A percentile compares a stretch with the other conserved stretches of the same genome.
These are phyloP conservation scores for Volucella zonaria DNA, from an alignment of 2,888 invertebrate species.

Conservation along the genomic window DNA sequence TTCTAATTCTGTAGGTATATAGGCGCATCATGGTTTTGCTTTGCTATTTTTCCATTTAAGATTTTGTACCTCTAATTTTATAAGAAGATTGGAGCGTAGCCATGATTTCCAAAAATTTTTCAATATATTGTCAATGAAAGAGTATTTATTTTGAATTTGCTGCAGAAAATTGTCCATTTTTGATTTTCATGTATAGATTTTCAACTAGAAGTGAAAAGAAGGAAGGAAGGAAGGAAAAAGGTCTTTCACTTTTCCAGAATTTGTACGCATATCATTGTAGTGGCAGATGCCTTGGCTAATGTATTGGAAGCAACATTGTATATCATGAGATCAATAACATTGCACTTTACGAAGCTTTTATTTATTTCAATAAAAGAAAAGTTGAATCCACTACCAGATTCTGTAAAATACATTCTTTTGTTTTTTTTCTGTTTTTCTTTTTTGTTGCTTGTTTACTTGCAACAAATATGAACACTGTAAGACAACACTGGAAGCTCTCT, in stretches of 20 bases:
- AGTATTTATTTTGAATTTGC: constrained; percentile 80
- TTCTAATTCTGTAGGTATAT: constrained; percentile 93
- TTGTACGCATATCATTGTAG: constrained; percentile 8
- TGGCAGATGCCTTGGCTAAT: constrained; percentile 23
- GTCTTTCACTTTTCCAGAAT: no score
- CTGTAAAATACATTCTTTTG: neutral
- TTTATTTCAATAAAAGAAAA: constrained; percentile 26
- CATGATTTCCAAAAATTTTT: constrained; percentile 80
- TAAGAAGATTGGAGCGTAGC: constrained; percentile 78
- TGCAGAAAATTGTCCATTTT: constrained; percentile 77
- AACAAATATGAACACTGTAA: constrained; percentile 10
- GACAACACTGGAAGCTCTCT: constrained; percentile 29
- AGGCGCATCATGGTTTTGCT: constrained; percentile 90
- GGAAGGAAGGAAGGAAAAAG: no score
- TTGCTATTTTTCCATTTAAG: constrained; percentile 92
- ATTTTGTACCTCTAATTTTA: constrained; percentile 79
- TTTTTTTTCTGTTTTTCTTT: neutral
- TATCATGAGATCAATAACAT: constrained; percentile 23
- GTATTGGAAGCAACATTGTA: constrained; percentile 33
- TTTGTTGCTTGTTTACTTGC: constrained; percentile 22
- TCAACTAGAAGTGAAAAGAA: no score
- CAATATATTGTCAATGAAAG: constrained; percentile 79
- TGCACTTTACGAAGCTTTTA: constrained; percentile 3
- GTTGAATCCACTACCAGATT: constrained; percentile 5
- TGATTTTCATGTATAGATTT: no score